phyloP scores from a whole-genome alignment of 2,888 invertebrate species.

The Epinotia bilunana region DNA sequence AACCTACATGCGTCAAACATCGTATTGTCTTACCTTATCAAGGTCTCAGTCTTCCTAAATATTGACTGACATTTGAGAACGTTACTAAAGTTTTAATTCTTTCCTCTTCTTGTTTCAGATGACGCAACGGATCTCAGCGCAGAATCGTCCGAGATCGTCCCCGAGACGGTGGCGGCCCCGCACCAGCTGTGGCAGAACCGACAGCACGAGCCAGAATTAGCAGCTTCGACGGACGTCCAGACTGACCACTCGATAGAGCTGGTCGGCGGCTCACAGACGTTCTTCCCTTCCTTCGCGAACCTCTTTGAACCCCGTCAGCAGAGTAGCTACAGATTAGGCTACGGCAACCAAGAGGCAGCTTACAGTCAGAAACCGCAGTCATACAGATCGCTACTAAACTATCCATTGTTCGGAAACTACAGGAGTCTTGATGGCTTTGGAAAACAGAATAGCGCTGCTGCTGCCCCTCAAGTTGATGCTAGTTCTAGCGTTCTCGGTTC shows the following conservation, averaged over 20 bases:
- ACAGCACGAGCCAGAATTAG: conserved; percentile 59
- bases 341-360: conserved; percentile 85
- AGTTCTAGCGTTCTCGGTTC: conserved; percentile 89
- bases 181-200: conserved; percentile 53
- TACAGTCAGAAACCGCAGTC: conserved; percentile 85
- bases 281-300: conserved; percentile 91
- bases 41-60: conserved; percentile 40
- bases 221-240: conserved; percentile 62
- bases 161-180: conserved; percentile 77
- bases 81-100: conserved; percentile 21
- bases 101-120: conserved; percentile 68
- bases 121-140: conserved; percentile 72
- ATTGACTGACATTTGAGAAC: conserved; percentile 23
- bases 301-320: conserved; percentile 84
- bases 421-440: conserved; percentile 71
- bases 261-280: conserved; percentile 86
- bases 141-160: conserved; percentile 78
- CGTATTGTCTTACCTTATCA: conserved; percentile 43
- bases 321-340: conserved; percentile 84
- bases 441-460: conserved; percentile 67
- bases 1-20: conserved; percentile 43
- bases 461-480: conserved; percentile 77
- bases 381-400: conserved; percentile 77
- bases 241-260: conserved; percentile 83
- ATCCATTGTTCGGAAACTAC: conserved; percentile 74